These are phyloP conservation scores for Macquaria australasica DNA, from an alignment of 2,113 vertebrate genomes.

Conservation along the genomic window DNA sequence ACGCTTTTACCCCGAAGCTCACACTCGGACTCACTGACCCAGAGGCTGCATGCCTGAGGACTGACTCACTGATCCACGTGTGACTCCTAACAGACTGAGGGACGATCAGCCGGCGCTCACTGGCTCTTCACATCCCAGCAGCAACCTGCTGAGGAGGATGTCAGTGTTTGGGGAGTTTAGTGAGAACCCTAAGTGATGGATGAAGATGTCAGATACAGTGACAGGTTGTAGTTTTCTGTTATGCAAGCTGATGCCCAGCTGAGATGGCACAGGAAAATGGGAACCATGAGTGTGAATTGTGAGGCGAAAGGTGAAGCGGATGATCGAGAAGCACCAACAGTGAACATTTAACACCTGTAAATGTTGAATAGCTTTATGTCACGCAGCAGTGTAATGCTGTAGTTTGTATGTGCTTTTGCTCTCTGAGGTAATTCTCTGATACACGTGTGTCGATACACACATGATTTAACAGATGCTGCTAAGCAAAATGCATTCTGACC, in stretches of 20 bases:
- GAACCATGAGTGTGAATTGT: slow-evolving; percentile 14
- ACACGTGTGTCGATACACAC: no score
- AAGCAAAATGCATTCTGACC: slow-evolving; percentile 39
- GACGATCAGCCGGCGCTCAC: not conserved
- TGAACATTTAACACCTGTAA: slow-evolving; percentile 37
- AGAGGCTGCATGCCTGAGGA: slow-evolving; percentile 11
- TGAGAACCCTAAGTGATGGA: slow-evolving; percentile 5
- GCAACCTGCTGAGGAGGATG: slow-evolving; percentile 33
- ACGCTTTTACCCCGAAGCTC: not conserved
- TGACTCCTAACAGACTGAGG: slow-evolving; percentile 27
- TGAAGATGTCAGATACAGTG: slow-evolving; percentile 7
- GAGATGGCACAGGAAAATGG: not conserved
- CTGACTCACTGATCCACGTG: slow-evolving; percentile 10
- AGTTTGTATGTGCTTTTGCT: slow-evolving; percentile 42
- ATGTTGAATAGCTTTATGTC: slow-evolving; percentile 54
- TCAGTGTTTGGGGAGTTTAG: slow-evolving; percentile 9
- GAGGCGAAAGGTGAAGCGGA: slow-evolving; percentile 7
- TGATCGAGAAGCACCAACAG: slow-evolving; percentile 21
- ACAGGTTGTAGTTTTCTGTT: slow-evolving; percentile 9
- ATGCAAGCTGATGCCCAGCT: slow-evolving; percentile 5
- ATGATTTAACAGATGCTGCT: slow-evolving; percentile 60
- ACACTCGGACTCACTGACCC: not conserved
- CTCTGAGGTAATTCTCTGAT: slow-evolving; percentile 16
- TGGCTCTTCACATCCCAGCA: not conserved
- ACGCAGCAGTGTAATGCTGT: slow-evolving; percentile 20